Conservation (phyloP, 2,888 invertebrate genomes). For the Pammene fasciana region DNA sequence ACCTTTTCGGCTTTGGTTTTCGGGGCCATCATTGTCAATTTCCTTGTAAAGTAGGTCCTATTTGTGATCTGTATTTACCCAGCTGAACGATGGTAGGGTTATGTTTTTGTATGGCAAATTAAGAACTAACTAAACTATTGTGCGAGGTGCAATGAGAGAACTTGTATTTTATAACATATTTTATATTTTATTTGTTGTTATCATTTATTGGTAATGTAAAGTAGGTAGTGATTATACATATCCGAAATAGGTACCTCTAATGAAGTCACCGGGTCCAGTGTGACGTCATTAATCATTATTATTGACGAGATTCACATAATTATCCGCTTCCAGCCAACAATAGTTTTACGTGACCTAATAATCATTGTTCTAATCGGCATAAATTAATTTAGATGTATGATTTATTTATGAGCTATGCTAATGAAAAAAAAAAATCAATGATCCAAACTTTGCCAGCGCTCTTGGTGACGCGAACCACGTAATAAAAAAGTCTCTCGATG, state of each 20-base stretch:
- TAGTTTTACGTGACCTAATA: constrained; percentile 9
- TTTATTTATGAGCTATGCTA: not conserved
- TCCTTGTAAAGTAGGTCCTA: not conserved
- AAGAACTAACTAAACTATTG: too few species aligned
- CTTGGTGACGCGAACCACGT: too few species aligned
- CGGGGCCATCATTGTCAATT: not conserved
- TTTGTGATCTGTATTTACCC: too few species aligned
- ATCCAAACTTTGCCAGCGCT: too few species aligned
- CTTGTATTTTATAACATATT: too few species aligned
- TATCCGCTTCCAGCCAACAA: constrained; percentile 11
- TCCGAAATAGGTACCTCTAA: not conserved
- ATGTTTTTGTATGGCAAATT: not conserved
- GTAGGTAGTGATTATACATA: not conserved
- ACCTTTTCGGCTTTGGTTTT: not conserved
- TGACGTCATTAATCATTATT: constrained; percentile 2
- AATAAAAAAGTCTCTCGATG: too few species aligned
- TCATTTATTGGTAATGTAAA: not conserved
- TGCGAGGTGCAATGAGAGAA: too few species aligned
- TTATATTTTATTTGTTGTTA: too few species aligned
- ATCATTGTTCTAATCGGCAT: not conserved
- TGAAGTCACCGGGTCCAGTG: constrained; percentile 3
- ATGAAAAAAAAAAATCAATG: too few species aligned
- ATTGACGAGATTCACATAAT: not conserved
- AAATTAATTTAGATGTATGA: not conserved
- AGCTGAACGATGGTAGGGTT: not conserved